A percentile compares a stretch with the other conserved stretches of the same genome.
Conservation (phyloP, 2,797 vertebrate genomes). For the Philypnodon macrostomus region DNA sequence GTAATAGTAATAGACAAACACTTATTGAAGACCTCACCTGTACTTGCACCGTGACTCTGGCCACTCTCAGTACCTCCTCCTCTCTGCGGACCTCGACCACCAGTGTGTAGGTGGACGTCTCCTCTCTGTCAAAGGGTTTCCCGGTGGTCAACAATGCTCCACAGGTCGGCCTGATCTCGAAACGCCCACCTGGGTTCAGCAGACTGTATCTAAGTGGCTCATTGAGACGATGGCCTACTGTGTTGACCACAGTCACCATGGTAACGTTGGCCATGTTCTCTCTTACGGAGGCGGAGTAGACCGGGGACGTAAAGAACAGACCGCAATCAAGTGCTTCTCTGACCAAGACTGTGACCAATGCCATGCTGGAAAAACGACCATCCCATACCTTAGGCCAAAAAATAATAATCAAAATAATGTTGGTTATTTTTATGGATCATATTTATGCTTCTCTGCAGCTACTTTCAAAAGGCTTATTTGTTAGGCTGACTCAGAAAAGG, state of each 20-base stretch:
- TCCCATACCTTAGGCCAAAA: conserved; percentile 71
- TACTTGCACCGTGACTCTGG: conserved; percentile 86
- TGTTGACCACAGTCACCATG: conserved; percentile 83
- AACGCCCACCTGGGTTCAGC: conserved; percentile 87
- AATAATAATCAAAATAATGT: neutral
- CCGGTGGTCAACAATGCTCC: conserved; percentile 91
- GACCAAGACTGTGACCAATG: conserved; percentile 85
- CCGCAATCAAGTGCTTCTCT: conserved; percentile 86
- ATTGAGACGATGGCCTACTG: conserved; percentile 87
- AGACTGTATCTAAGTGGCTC: conserved; percentile 89
- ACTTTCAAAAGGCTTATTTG: neutral
- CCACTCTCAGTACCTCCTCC: conserved; percentile 80
- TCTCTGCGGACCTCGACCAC: conserved; percentile 89
- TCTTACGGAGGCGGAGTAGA: conserved; percentile 81
- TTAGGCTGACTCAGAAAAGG: conserved; percentile 5
- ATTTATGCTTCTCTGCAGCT: neutral
- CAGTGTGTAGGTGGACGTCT: conserved; percentile 84
- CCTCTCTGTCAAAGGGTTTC: conserved; percentile 89
- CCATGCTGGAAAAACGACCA: conserved; percentile 83
- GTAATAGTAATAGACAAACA: no score
- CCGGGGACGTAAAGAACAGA: conserved; percentile 83
- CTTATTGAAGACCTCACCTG: conserved; percentile 70
- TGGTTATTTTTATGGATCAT: no score
- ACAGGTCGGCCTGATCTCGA: conserved; percentile 87
- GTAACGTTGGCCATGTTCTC: conserved; percentile 86